A percentile compares a stretch with the other conserved stretches of the same genome.
These are phyloP conservation scores for Agrilus mali DNA, from an alignment of 2,888 invertebrate species.

Conservation along the genomic window DNA sequence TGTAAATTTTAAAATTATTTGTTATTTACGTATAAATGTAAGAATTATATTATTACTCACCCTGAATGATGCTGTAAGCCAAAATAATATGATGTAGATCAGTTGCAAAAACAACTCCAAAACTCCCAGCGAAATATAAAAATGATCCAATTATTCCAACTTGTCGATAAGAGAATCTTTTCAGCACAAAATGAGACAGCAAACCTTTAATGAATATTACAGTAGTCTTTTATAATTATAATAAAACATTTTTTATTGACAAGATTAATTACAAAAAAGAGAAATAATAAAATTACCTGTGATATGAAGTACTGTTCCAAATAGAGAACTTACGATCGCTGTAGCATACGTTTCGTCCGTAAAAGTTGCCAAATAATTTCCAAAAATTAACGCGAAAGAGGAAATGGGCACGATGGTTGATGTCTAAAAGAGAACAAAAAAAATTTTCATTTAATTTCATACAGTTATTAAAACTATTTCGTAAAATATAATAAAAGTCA, in stretches of 20 bases:
- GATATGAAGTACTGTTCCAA: constrained; percentile 49
- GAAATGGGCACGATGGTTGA: constrained; percentile 53
- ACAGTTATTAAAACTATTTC: no score
- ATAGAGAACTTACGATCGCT: constrained; percentile 57
- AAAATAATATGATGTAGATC: constrained; percentile 49
- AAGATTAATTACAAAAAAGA: constrained; percentile 2
- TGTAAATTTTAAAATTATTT: no score
- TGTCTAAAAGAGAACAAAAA: constrained; percentile 38
- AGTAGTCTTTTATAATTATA: no score
- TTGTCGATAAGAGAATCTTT: constrained; percentile 50
- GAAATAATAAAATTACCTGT: constrained; percentile 37
- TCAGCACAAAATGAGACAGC: constrained; percentile 52
- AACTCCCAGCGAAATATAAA: constrained; percentile 48
- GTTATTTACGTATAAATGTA: background rate
- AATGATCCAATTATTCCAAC: constrained; percentile 54
- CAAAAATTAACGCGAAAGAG: constrained; percentile 58
- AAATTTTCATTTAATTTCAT: no score
- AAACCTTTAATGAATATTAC: constrained; percentile 40
- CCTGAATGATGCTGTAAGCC: constrained; percentile 52
- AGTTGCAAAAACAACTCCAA: constrained; percentile 48
- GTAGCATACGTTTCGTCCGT: constrained; percentile 58
- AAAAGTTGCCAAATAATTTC: constrained; percentile 50
- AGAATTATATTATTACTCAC: constrained; percentile 23
- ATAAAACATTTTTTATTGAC: background rate
- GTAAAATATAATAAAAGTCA: constrained; percentile 37